phyloP scores from a whole-genome alignment of 2,113 vertebrate genomes.

The Helogale parvula region DNA sequence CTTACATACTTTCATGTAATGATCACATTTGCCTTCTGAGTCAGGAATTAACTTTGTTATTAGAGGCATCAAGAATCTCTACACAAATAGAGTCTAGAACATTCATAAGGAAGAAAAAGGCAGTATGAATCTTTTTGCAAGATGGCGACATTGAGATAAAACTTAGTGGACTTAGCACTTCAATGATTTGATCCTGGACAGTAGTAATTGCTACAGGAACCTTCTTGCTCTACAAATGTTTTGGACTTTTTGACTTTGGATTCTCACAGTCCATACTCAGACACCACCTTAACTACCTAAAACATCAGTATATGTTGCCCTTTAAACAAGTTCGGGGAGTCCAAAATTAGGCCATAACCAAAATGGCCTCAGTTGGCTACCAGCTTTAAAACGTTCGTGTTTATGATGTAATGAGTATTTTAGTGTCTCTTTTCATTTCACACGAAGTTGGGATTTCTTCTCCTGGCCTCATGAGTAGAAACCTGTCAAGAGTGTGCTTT shows the following conservation, averaged over 20 bases:
- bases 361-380: not conserved
- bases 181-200: not conserved
- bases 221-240: not conserved
- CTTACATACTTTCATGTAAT: not conserved
- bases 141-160: not conserved
- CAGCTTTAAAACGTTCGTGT: not conserved
- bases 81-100: not conserved
- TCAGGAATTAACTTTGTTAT: not conserved
- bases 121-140: not conserved
- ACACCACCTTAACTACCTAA: not conserved
- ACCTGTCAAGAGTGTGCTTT: not conserved
- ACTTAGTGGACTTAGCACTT: not conserved
- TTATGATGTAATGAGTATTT: not conserved
- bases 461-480: not conserved
- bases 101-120: not conserved
- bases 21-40: not conserved
- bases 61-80: not conserved
- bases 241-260: not conserved
- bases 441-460: not conserved
- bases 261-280: not conserved
- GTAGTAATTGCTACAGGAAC: not conserved
- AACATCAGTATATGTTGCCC: not conserved
- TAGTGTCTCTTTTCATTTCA: not conserved
- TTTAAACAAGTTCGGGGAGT: not conserved
- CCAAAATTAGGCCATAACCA: not conserved